Evolutionary conservation across 1,140 invertebrate genomes (phyloP), one percentile per base, ranked within the genome.

Genomic region (Atta colombica): DNA sequence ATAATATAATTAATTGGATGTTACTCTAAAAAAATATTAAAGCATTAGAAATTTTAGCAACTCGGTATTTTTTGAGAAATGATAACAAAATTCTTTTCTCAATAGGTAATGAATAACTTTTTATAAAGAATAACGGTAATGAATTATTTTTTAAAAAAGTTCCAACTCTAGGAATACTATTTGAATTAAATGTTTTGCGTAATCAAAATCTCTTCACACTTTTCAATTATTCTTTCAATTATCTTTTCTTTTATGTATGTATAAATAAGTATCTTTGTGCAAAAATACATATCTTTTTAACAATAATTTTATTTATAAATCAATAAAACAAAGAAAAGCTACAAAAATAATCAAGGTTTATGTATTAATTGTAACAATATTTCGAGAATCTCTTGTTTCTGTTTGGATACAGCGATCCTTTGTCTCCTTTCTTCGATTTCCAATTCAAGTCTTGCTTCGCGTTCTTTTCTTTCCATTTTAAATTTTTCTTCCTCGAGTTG

Each of bases 311-410:
- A 87, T 82, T 87, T 80, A 86, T 71, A 69, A 81, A 81, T 14
- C 55, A 65, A 80, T 51, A 81, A 69, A 53, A 85, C 49, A 61
- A 78, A 60, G 45, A 60, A 63, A 85, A 51, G 12, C 21, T 85
- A 85, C 6, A 80, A 82, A 80, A 82, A 85, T 82, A 87, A 82
- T 82, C 35, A 71, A 69, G 66, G 81, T 82, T 87, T 87, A 69
- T 87, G 77, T 69, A 87, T 69, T 58, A 82, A 14, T 72, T 82
- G 77, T 28, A 85, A 80, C 49, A 85, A 68, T 80, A 88, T 81
- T 8, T 87, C 31, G 39, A 84, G 21, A 84, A 84, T 84, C 25
- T 84, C 69, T 63, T 84, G 80, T 75, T 84, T 84, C 4, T 84
- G 80, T 25, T 75, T 84, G 4, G 80, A 84, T 14, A 84, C 28